A percentile compares a stretch with the other conserved stretches of the same genome.
phyloP scores from a whole-genome alignment of 2,888 invertebrate genomes.

The Caenorhabditis sp. region DNA sequence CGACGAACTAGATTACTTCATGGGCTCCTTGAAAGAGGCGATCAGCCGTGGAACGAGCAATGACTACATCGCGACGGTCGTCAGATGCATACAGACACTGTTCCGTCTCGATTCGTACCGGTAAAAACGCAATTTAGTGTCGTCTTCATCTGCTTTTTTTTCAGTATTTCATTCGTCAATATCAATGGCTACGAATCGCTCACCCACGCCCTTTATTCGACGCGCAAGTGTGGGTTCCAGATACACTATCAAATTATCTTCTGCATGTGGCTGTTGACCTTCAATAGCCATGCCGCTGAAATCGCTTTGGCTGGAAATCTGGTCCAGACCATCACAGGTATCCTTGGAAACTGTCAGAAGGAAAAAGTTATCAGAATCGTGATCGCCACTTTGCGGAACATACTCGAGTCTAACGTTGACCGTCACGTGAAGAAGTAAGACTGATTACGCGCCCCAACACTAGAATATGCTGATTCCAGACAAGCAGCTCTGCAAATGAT shows the following conservation, averaged over 20 bases:
- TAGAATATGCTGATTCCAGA: constrained; percentile 81
- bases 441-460: constrained; percentile 77
- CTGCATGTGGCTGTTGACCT: constrained; percentile 89
- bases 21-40: constrained; percentile 42
- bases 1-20: constrained; percentile 49
- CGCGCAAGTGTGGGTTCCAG: constrained; percentile 52
- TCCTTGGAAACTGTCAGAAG: constrained; percentile 93
- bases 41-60: constrained; percentile 40
- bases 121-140: neutral
- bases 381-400: constrained; percentile 93
- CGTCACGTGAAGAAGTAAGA: constrained; percentile 83
- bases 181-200: constrained; percentile 48
- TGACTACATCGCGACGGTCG: constrained; percentile 46
- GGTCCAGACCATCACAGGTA: constrained; percentile 95
- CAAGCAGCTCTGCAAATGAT: constrained; percentile 99
- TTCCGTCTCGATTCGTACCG: constrained; percentile 38
- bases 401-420: constrained; percentile 96
- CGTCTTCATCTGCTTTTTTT: neutral
- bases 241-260: constrained; percentile 55
- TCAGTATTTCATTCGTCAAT: constrained; percentile 43
- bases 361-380: constrained; percentile 90
- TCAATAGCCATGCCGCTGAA: constrained; percentile 92
- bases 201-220: constrained; percentile 37
- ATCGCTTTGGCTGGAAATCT: constrained; percentile 86
- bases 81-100: constrained; percentile 53